Conservation (phyloP, 1,140 invertebrate species). For the Lordiphosa clarofinis region DNA sequence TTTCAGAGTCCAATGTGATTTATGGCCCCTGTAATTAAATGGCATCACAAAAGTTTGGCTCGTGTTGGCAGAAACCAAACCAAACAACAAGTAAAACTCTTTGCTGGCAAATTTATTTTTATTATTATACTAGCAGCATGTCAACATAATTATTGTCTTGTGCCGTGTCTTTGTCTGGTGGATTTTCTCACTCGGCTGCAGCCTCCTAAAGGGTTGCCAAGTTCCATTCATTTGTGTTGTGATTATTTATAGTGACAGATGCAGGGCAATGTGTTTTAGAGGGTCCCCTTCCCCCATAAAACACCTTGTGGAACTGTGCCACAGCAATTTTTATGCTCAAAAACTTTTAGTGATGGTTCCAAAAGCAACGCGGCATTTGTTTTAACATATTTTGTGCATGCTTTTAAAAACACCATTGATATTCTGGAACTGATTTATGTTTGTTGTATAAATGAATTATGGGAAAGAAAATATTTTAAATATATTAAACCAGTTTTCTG, state of each 20-base stretch:
- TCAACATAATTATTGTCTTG: slow-evolving; percentile 39
- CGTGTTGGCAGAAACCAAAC: slow-evolving; percentile 30
- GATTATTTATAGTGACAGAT: slow-evolving; percentile 71
- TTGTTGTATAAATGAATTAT: no score
- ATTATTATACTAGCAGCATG: slow-evolving; percentile 28
- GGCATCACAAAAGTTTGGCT: slow-evolving; percentile 37
- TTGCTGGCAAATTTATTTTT: slow-evolving; percentile 56
- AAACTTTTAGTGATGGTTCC: slow-evolving; percentile 43
- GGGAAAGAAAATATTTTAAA: no score
- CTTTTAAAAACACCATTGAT: not conserved
- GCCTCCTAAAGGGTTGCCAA: slow-evolving; percentile 57
- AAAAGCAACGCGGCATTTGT: slow-evolving; percentile 3
- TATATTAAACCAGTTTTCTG: slow-evolving; percentile 10
- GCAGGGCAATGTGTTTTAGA: slow-evolving; percentile 57
- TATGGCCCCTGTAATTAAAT: slow-evolving; percentile 57
- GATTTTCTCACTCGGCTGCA: slow-evolving; percentile 23
- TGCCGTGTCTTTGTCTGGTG: slow-evolving; percentile 27
- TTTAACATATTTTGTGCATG: slow-evolving; percentile 26
- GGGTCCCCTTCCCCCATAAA: slow-evolving; percentile 2
- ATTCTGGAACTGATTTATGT: no score
- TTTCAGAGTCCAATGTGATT: slow-evolving; percentile 34
- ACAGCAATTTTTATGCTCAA: slow-evolving; percentile 47
- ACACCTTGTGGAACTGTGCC: slow-evolving; percentile 32
- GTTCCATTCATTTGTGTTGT: slow-evolving; percentile 36
- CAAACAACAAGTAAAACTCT: slow-evolving; percentile 12